Evolutionary conservation across 2,888 invertebrate species (phyloP).

Genomic region (Limnephilus auricula): DNA sequence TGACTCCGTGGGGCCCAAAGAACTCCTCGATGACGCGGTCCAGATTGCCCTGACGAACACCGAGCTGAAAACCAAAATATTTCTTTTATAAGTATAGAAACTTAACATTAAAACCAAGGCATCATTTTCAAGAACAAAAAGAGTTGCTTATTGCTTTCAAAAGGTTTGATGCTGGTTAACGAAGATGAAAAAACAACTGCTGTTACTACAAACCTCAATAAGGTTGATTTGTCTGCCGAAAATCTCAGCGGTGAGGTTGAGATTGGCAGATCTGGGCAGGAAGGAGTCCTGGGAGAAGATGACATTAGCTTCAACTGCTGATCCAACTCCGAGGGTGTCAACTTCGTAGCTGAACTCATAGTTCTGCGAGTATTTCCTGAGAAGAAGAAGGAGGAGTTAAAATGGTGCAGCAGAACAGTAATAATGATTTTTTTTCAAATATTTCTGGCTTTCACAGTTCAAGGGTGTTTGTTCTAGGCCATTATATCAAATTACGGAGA

Average conservation of each 20-base stretch:
- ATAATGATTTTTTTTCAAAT: too few species aligned
- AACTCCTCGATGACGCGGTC: slow-evolving; percentile 86
- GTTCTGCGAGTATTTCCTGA: slow-evolving; percentile 87
- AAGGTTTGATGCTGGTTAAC: too few species aligned
- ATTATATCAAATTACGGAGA: too few species aligned
- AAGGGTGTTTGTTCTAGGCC: too few species aligned
- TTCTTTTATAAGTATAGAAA: background rate
- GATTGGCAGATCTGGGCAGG: slow-evolving; percentile 83
- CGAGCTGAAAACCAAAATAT: slow-evolving; percentile 72
- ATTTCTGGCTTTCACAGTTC: too few species aligned
- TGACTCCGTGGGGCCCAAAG: slow-evolving; percentile 84
- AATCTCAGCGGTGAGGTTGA: slow-evolving; percentile 87
- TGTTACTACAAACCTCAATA: slow-evolving; percentile 78
- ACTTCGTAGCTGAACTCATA: slow-evolving; percentile 85
- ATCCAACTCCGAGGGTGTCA: slow-evolving; percentile 84
- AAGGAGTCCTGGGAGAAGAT: slow-evolving; percentile 92
- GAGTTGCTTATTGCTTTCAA: too few species aligned
- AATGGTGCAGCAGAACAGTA: background rate
- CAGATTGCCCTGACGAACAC: slow-evolving; percentile 87
- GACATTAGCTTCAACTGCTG: slow-evolving; percentile 83
- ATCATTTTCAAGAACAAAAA: too few species aligned
- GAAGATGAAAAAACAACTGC: background rate
- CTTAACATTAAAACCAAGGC: background rate
- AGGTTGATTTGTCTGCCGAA: slow-evolving; percentile 89
- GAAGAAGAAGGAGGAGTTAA: slow-evolving; percentile 44